Base-by-base conservation (phyloP, 2,888 invertebrate genomes). In the Argyresthia goedartella region DNA sequence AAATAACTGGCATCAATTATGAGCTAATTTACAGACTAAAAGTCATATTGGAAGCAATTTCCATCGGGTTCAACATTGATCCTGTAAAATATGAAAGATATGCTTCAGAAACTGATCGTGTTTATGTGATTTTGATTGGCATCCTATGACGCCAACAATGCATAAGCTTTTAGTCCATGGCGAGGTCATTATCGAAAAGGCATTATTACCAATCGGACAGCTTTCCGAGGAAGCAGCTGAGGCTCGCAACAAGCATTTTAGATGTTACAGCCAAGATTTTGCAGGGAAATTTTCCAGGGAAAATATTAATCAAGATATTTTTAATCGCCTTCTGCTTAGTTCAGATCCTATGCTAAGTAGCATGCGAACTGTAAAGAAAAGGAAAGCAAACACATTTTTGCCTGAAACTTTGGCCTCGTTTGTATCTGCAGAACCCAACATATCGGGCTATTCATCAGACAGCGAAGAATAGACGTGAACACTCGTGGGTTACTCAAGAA, bases 181-280 rank as follows among this genome's bases (percentile, higher is more conserved):
- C 25, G 52, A 60, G 11, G 54, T 51, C 13, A 54, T 65, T 1
- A 63, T 66, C 42, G 45, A 55, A 45, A 14, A 62, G 16, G 60
- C 61, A 6, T 44, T 66, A 35, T 52, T 71, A 13, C 65, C 65
- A 8, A 65, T 66, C 16, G 65, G 64, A 4, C 60, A 59, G 41
- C 54, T 67, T 8, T 65, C 63, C 8, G 64, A 69, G 55, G 66
- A 67, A 55, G 63, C 66, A 13, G 59, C 61, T 25, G 66, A 65
- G 55, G 64, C 65, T 4, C 50, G 63, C n/a, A 65, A 68, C 51
- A 66, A 64, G 54, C 58, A 62, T 56, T 64, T 64, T 50, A 39
- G 62, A 25, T 41, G 49, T 25, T 63, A 61, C 49, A 43, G 65
- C 25, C 36, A 54, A 33, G 49, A 61, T 48, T 62, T 54, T 52